Conservation (phyloP, 2,113 vertebrate genomes). For the crab-eating macaque (Macaca fascicularis) region T2T-MFA8v1.1 NC_088395.1:145715001-145715500, state of each 20-base stretch:
- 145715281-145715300: neutral
- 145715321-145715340: neutral
- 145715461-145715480: neutral
- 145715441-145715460: neutral
- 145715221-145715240: slow-evolving; percentile 7
- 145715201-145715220: slow-evolving; percentile 25
- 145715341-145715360: slow-evolving; percentile 1
- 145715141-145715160: neutral
- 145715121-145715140: neutral
- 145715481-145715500: neutral
- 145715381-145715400: slow-evolving; percentile 1
- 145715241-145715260: slow-evolving; percentile 33
- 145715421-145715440: neutral
- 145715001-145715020: neutral
- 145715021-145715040: neutral
- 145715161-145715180: neutral
- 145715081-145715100: neutral
- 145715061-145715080: neutral
- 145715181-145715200: neutral
- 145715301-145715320: neutral
- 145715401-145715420: slow-evolving; percentile 37
- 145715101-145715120: slow-evolving; percentile 8
- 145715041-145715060: neutral
- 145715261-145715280: neutral
- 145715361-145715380: neutral